Percentiles rank a stretch among this genome's conserved stretches.
Conservation (phyloP, 2,888 invertebrate genomes). For the Cremastobaeus sp. region DNA sequence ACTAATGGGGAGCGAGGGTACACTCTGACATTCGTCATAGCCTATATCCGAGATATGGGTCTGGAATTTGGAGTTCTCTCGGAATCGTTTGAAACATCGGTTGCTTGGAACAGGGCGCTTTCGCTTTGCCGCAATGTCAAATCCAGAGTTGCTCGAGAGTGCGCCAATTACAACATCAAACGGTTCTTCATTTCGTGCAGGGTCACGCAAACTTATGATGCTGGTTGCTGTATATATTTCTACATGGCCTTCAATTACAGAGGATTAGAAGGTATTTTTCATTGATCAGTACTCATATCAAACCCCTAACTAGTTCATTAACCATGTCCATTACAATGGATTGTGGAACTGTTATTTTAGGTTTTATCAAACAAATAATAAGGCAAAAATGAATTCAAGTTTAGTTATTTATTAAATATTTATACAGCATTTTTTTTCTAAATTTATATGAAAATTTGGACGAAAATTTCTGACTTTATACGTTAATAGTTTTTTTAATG, state of each 20-base stretch:
- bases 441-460: too few relatives aligned
- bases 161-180: conserved; percentile 80
- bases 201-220: conserved; percentile 98
- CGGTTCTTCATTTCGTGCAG: conserved; percentile 87
- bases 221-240: conserved; percentile 97
- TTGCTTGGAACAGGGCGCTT: conserved; percentile 95
- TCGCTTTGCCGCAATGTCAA: conserved; percentile 94
- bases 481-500: too few relatives aligned
- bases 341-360: too few relatives aligned
- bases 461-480: too few relatives aligned
- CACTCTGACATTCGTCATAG: conserved; percentile 97
- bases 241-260: conserved; percentile 91
- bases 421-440: too few relatives aligned
- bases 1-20: conserved; percentile 97
- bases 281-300: too few relatives aligned
- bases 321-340: too few relatives aligned
- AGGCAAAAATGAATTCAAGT: too few relatives aligned
- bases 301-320: too few relatives aligned
- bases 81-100: conserved; percentile 99
- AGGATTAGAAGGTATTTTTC: conserved; percentile 72
- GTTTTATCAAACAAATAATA: too few relatives aligned
- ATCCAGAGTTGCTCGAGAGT: conserved; percentile 84
- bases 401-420: too few relatives aligned
- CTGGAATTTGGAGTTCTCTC: conserved; percentile 92
- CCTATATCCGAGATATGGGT: conserved; percentile 96